A percentile compares a stretch with the other conserved stretches of the same genome.
These are phyloP conservation scores for Panthera leo DNA, from an alignment of 2,113 vertebrate genomes.

Conservation along the genomic window DNA sequence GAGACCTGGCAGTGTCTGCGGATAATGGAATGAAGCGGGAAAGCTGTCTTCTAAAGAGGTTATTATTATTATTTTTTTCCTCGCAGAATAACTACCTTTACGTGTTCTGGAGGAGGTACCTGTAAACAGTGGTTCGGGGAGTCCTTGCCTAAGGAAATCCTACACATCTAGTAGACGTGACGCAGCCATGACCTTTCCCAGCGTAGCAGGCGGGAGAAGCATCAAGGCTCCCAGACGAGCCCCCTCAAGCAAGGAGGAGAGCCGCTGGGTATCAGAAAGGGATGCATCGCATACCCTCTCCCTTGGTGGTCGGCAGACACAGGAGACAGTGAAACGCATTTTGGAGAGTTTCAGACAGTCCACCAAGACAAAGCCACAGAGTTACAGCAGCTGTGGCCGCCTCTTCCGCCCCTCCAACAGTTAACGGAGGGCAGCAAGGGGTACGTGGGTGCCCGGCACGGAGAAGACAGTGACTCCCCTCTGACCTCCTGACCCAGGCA, in stretches of 20 bases:
- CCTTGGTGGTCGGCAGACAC: not conserved
- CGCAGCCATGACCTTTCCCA: not conserved
- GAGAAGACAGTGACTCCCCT: not conserved
- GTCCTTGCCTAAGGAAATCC: not conserved
- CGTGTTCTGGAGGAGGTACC: not conserved
- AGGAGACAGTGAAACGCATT: not conserved
- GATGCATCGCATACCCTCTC: not conserved
- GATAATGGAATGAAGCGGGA: not conserved
- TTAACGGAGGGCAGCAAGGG: not conserved
- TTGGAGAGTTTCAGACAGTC: not conserved
- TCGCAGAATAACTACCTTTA: not conserved
- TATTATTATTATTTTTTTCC: not conserved
- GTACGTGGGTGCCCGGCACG: not conserved
- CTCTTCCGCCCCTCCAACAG: not conserved
- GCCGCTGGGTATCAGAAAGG: not conserved
- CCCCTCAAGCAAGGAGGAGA: not conserved
- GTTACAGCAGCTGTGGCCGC: not conserved
- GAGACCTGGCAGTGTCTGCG: not conserved
- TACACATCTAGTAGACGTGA: not conserved
- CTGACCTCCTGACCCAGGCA: not conserved
- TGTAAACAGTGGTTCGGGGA: not conserved
- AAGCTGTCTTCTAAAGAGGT: conserved; percentile 16
- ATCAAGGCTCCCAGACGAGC: not conserved
- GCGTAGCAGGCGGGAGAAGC: not conserved
- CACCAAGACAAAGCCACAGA: not conserved